phyloP scores from a whole-genome alignment of 1,140 invertebrate genomes.

The Aphelinus atriplicis region DNA sequence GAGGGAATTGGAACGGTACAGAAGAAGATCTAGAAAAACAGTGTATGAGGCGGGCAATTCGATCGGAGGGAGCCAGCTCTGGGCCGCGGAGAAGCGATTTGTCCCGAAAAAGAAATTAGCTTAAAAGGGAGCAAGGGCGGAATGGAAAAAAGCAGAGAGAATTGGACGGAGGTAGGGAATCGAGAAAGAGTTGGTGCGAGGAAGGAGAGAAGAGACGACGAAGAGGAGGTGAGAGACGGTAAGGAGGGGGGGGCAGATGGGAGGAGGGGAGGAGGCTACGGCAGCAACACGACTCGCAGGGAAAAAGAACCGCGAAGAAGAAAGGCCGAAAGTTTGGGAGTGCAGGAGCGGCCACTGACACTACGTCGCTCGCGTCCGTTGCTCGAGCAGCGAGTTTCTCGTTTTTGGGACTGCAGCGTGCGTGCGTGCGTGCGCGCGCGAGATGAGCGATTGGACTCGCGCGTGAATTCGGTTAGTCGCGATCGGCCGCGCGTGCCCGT shows the following conservation, averaged over 20 bases:
- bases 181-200: not conserved
- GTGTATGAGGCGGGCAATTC: no score
- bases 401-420: no score
- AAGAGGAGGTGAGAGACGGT: not conserved
- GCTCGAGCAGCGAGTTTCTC: not conserved
- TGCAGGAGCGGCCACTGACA: conserved; percentile 15
- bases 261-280: not conserved
- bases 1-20: not conserved
- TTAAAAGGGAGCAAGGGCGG: no score
- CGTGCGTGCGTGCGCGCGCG: no score
- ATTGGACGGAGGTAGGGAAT: not conserved
- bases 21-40: no score
- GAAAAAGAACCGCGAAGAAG: not conserved
- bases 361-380: not conserved
- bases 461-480: no score
- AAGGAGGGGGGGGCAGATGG: not conserved
- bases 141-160: not conserved
- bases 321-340: no score
- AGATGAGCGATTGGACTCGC: no score
- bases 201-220: not conserved
- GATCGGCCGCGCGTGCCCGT: no score
- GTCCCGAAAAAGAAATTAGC: no score
- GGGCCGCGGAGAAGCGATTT: no score
- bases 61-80: no score
- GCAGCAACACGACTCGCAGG: not conserved